Evolutionary conservation across 2,113 vertebrate genomes (phyloP).

Genomic region (Leuciscus idus): DNA sequence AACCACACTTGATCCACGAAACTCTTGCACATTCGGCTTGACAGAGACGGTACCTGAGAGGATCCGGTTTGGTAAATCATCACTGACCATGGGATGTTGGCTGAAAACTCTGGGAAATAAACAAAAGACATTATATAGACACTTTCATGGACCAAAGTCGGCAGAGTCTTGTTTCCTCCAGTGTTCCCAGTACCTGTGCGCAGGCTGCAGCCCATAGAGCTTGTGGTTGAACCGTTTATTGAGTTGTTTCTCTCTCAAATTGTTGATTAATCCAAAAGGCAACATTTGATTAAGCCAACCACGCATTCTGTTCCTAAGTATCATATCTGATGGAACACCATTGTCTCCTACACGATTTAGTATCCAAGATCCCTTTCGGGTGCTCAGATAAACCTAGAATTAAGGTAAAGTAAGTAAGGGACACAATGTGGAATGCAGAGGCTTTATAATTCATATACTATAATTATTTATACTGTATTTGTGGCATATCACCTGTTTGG

Average conservation of each 20-base stretch:
- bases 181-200: conserved; percentile 77
- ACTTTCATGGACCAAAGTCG: neutral
- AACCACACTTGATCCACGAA: conserved; percentile 81
- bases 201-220: conserved; percentile 83
- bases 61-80: conserved; percentile 90
- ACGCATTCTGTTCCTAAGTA: conserved; percentile 62
- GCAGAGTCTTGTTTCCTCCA: neutral
- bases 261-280: conserved; percentile 61
- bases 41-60: conserved; percentile 83
- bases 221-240: conserved; percentile 80
- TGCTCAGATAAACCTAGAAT: conserved; percentile 91
- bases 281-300: conserved; percentile 66
- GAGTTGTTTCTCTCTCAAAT: conserved; percentile 63
- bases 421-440: neutral
- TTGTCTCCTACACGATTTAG: conserved; percentile 80
- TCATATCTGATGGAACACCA: conserved; percentile 81
- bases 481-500: conserved; percentile 82
- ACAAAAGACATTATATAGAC: neutral
- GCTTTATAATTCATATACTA: neutral
- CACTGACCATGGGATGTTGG: conserved; percentile 90
- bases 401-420: neutral
- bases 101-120: conserved; percentile 70
- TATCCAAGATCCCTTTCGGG: conserved; percentile 87
- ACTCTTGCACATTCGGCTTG: conserved; percentile 82
- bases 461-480: neutral